A percentile compares a stretch with the other conserved stretches of the same genome.
These are phyloP conservation scores for Drosophila kokeensis DNA, from an alignment of 2,888 invertebrate genomes.

Conservation along the genomic window DNA sequence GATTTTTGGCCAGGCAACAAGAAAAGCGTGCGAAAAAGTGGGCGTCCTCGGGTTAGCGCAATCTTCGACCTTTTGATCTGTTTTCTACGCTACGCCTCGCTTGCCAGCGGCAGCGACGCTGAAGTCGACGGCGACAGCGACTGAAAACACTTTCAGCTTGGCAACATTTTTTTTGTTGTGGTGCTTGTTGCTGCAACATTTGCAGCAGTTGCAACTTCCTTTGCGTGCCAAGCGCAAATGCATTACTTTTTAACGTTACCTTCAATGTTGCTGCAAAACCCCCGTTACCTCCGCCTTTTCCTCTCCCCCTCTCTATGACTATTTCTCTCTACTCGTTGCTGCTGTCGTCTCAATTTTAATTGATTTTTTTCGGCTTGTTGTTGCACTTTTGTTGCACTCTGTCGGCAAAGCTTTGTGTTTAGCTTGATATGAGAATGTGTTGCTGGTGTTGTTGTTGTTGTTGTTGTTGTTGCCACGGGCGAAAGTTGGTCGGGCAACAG, in stretches of 20 bases:
- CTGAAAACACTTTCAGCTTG: constrained; percentile 22
- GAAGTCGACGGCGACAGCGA: constrained; percentile 17
- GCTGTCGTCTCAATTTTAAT: constrained; percentile 68
- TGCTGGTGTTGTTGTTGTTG: constrained; percentile 10
- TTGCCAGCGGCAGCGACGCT: constrained; percentile 34
- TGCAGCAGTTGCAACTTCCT: constrained; percentile 74
- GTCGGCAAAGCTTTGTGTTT: constrained; percentile 62
- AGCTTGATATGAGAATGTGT: constrained; percentile 36
- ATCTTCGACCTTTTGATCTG: constrained; percentile 81
- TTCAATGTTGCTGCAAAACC: constrained; percentile 57
- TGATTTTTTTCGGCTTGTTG: constrained; percentile 65
- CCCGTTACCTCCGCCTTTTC: neutral
- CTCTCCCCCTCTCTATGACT: neutral
- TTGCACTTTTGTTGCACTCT: constrained; percentile 39
- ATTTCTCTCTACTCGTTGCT: constrained; percentile 23
- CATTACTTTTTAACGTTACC: constrained; percentile 74
- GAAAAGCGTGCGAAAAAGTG: constrained; percentile 81
- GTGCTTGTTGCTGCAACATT: constrained; percentile 54
- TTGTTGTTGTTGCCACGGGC: constrained; percentile 47
- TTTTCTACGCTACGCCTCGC: constrained; percentile 56
- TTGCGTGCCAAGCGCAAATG: constrained; percentile 80
- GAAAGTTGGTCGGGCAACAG: constrained; percentile 59
- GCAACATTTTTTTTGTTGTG: constrained; percentile 29
- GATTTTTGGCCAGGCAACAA: constrained; percentile 16
- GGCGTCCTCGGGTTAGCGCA: constrained; percentile 76